phyloP scores from a whole-genome alignment of 1,140 invertebrate genomes.

The Hycleus cichorii region DNA sequence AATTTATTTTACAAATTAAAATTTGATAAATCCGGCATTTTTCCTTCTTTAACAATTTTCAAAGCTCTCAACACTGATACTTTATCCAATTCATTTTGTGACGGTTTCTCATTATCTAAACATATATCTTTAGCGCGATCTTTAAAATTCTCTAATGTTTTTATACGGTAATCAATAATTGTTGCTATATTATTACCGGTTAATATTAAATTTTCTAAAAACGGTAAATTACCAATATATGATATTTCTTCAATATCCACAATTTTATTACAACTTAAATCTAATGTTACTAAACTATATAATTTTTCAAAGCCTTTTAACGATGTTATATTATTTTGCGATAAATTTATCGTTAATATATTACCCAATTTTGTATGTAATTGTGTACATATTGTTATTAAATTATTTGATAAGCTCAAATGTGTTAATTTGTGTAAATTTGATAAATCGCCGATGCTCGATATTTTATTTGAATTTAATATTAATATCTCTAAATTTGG shows the following conservation, averaged over 20 bases:
- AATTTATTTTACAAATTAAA: conserved; percentile 42
- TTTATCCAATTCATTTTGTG: conserved; percentile 83
- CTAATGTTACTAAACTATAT: conserved; percentile 74
- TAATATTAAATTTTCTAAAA: conserved; percentile 76
- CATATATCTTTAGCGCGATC: conserved; percentile 66
- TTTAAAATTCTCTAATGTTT: conserved; percentile 78
- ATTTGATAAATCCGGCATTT: conserved; percentile 24
- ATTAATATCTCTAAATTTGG: conserved; percentile 66
- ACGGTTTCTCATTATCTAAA: conserved; percentile 79
- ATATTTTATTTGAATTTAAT: conserved; percentile 70
- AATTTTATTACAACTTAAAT: conserved; percentile 81
- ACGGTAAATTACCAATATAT: conserved; percentile 71
- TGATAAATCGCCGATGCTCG: conserved; percentile 67
- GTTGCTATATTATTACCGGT: conserved; percentile 85
- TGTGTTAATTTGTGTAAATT: conserved; percentile 66
- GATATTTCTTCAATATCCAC: conserved; percentile 73
- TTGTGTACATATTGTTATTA: conserved; percentile 58
- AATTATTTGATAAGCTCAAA: conserved; percentile 73
- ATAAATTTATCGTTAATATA: conserved; percentile 77
- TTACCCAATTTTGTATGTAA: conserved; percentile 84
- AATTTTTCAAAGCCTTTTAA: conserved; percentile 74
- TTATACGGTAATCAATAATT: conserved; percentile 82
- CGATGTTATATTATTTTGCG: conserved; percentile 73
- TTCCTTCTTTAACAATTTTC: conserved; percentile 46
- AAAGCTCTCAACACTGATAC: conserved; percentile 83